A percentile compares a stretch with the other conserved stretches of the same genome.
Conservation (phyloP, 2,888 invertebrate genomes). For the Marasmarcha lunaedactyla region DNA sequence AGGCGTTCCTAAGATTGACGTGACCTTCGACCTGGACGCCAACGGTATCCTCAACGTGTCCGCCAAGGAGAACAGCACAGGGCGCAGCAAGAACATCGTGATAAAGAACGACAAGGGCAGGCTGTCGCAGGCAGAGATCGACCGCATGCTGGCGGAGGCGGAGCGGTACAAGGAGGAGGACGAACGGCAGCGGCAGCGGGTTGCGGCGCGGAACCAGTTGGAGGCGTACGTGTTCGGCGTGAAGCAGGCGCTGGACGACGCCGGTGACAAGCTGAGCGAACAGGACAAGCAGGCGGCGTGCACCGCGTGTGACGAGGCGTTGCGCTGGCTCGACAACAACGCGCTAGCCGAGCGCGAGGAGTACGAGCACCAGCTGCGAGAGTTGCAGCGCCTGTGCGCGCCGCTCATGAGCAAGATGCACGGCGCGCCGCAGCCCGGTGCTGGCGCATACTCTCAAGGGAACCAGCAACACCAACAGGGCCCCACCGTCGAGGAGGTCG, state of each 20-base stretch:
- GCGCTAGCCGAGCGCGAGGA: constrained; percentile 74
- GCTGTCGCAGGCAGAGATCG: constrained; percentile 84
- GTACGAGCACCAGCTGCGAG: constrained; percentile 71
- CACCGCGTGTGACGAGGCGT: constrained; percentile 67
- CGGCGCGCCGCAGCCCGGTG: constrained; percentile 32
- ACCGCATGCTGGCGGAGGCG: constrained; percentile 81
- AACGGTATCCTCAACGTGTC: constrained; percentile 87
- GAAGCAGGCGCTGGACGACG: constrained; percentile 76
- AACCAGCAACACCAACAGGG: constrained; percentile 18
- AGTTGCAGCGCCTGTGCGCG: constrained; percentile 68
- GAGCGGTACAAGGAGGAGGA: constrained; percentile 81
- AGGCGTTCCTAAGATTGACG: constrained; percentile 76
- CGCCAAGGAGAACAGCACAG: constrained; percentile 77
- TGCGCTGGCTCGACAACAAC: constrained; percentile 80
- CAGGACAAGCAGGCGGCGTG: constrained; percentile 73
- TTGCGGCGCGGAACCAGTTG: constrained; percentile 77
- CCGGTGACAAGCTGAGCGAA: constrained; percentile 70
- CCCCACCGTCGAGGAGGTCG: constrained; percentile 42
- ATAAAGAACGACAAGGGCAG: constrained; percentile 88
- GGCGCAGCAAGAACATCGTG: constrained; percentile 79
- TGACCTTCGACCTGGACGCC: constrained; percentile 81
- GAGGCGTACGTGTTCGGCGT: constrained; percentile 79
- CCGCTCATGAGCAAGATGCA: constrained; percentile 71
- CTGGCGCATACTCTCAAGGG: constrained; percentile 13
- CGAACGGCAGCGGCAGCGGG: constrained; percentile 74